Conservation (phyloP, 1,140 invertebrate genomes). For the Linepithema humile region DNA sequence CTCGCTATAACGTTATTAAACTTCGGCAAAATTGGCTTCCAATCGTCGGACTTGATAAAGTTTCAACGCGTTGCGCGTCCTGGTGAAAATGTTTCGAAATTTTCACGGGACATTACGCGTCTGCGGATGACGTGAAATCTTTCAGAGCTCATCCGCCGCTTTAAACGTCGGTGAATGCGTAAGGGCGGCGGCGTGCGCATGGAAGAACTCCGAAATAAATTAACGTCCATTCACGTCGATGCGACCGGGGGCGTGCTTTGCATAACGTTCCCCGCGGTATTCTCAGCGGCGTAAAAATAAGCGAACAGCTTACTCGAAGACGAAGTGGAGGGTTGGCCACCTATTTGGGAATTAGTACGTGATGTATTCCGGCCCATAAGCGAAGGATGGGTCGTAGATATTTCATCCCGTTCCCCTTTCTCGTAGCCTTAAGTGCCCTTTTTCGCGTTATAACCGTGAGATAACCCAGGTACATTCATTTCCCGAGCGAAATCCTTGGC, state of each 20-base stretch:
- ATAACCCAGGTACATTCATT: constrained; percentile 70
- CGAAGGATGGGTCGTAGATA: constrained; percentile 65
- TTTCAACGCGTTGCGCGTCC: background rate
- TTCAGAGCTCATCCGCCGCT: constrained; percentile 50
- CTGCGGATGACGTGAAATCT: constrained; percentile 47
- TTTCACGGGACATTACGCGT: constrained; percentile 35
- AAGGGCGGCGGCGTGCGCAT: background rate
- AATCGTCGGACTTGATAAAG: constrained; percentile 42
- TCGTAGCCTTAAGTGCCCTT: constrained; percentile 67
- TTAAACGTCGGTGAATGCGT: constrained; percentile 54
- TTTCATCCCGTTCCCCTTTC: constrained; percentile 63
- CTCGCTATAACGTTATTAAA: constrained; percentile 38
- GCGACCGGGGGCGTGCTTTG: constrained; percentile 54
- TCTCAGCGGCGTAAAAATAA: constrained; percentile 67
- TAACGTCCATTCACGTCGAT: constrained; percentile 63
- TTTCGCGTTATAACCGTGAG: constrained; percentile 71
- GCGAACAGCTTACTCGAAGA: constrained; percentile 68
- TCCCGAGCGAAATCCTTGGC: constrained; percentile 58
- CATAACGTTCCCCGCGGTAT: constrained; percentile 63
- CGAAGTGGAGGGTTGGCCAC: constrained; percentile 61
- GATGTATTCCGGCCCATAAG: constrained; percentile 72
- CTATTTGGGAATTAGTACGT: constrained; percentile 74
- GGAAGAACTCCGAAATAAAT: constrained; percentile 63
- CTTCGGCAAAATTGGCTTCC: constrained; percentile 35
- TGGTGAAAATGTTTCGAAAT: constrained; percentile 5